Base-by-base conservation (phyloP, 1,140 invertebrate species). In the Polypedilum vanderplanki region DNA sequence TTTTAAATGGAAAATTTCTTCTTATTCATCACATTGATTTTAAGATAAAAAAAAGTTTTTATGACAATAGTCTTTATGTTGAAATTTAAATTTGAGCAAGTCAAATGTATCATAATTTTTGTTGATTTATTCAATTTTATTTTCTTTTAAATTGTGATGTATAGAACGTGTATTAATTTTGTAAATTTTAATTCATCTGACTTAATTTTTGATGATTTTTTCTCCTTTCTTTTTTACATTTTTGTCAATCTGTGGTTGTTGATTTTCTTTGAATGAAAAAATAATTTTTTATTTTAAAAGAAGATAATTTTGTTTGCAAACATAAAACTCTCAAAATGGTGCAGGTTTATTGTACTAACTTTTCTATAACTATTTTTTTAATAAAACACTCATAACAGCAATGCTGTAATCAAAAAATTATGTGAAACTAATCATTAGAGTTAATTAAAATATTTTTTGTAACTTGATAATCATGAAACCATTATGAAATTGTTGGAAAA, bases 391-490 rank as follows among this genome's bases (percentile, higher is more conserved):
- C 46, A 57, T n/a, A 57, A 57, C 12, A 57, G 7, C 46, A 57
- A 15, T n/a, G n/a, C 46, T 57, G 24, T 33, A 12, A 57, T 57
- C 12, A 57, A 57, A 57, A 57, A 12, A 57, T 15, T 57, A 57
- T 57, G 46, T 57, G 46, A 57, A 57, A 57, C 46, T 57, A 57
- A 57, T 57, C 46, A 57, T 57, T 57, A 57, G n/a, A n/a, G 12
- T 57, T 57, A 57, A 57, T 57, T 57, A 57, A 57, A n/a, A 57
- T 4, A n/a, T 57, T 57, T 46, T 57, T 57, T 57, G 46, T 57
- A 57, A n/a, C 46, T 33, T 33, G 24, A 33, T 33, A 33, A 33
- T 33, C 24, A 33, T 33, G 1, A 33, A n/a, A n/a, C 5, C 2
- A 33, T 33, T 1, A 33, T 33, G 24, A 33, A 33, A 33, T 33